Evolutionary conservation across 37 sponge, comb jelly and placozoan genomes (phyloP).

Genomic region (Tethya wilhelma): DNA sequence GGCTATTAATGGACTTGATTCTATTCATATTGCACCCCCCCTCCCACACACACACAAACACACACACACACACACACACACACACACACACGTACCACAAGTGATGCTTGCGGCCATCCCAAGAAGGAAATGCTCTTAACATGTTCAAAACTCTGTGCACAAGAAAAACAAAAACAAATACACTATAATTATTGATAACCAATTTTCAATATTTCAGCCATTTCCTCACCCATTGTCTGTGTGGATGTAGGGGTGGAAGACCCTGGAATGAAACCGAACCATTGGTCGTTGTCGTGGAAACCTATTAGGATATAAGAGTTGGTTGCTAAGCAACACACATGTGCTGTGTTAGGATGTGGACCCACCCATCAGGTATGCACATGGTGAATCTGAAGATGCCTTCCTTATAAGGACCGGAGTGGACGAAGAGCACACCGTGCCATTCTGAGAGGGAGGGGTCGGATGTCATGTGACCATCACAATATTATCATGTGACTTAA

Average conservation of each 20-base stretch:
- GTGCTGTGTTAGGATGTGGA: background rate
- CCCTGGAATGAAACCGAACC: slow-evolving; percentile 48
- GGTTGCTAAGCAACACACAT: background rate
- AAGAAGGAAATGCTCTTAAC: slow-evolving; percentile 56
- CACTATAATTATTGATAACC: background rate
- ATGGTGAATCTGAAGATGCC: slow-evolving; percentile 76
- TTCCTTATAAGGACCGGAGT: slow-evolving; percentile 51
- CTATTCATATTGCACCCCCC: background rate
- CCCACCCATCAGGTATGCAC: slow-evolving; percentile 75
- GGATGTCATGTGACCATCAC: too few relatives aligned
- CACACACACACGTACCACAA: slow-evolving; percentile 67
- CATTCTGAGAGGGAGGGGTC: slow-evolving; percentile 48
- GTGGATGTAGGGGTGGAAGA: slow-evolving; percentile 72
- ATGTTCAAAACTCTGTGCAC: slow-evolving; percentile 58
- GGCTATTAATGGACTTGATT: background rate
- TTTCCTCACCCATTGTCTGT: slow-evolving; percentile 63
- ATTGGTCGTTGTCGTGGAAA: slow-evolving; percentile 66
- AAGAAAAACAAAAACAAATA: background rate
- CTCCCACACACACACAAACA: too few relatives aligned
- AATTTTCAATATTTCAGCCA: too few relatives aligned
- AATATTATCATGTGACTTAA: too few relatives aligned
- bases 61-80: too few relatives aligned
- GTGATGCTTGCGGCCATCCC: slow-evolving; percentile 62
- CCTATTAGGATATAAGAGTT: too few relatives aligned
- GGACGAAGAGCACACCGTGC: slow-evolving; percentile 80